Evolutionary conservation across 2,113 vertebrate genomes (phyloP).

Genomic region (Laterallus jamaicensis): DNA sequence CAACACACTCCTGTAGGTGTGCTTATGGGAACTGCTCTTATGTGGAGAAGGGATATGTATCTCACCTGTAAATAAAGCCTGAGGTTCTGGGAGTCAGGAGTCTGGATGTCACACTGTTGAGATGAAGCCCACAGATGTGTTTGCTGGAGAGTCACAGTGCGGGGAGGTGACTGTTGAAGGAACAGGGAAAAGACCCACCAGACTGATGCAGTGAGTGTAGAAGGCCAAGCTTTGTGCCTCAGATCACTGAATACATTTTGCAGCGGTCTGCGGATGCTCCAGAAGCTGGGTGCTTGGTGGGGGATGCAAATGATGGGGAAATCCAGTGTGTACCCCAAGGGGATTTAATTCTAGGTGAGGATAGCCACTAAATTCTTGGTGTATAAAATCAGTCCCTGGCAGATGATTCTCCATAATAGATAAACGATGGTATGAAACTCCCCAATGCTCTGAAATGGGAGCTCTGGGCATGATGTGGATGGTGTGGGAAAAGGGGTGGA

Average conservation of each 20-base stretch:
- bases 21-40: neutral
- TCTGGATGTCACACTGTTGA: neutral
- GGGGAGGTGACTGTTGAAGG: neutral
- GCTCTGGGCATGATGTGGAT: no score
- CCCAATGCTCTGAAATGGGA: no score
- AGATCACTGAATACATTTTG: neutral
- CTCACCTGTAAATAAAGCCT: neutral
- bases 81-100: neutral
- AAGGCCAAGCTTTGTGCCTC: neutral
- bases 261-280: no score
- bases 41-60: neutral
- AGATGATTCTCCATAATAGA: no score
- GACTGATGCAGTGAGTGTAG: neutral
- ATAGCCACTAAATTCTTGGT: no score
- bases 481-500: no score
- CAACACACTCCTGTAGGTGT: neutral
- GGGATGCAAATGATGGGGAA: no score
- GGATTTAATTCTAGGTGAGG: no score
- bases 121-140: neutral
- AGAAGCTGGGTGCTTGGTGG: no score
- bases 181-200: neutral
- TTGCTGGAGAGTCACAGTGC: neutral
- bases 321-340: no score
- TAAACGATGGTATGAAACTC: no score
- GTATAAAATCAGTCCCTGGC: no score